Evolutionary conservation across 1,140 invertebrate species (phyloP).

Genomic region (Stegodyphus dumicola): DNA sequence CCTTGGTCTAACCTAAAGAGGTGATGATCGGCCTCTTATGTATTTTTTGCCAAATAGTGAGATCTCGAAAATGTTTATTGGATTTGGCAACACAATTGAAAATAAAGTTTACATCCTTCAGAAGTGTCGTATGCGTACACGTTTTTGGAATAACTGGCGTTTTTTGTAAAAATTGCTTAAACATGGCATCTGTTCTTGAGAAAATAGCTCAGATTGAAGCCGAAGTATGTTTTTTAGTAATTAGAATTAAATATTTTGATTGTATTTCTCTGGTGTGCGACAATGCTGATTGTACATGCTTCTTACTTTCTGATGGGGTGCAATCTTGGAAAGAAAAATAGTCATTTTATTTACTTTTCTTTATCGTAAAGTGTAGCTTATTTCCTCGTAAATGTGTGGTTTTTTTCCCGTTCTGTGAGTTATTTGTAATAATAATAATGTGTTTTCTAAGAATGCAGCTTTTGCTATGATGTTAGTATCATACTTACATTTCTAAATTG

Average conservation of each 20-base stretch:
- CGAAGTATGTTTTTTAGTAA: constrained; percentile 79
- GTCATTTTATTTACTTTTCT: too few species aligned
- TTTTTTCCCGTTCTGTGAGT: not conserved
- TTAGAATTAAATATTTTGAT: constrained; percentile 20
- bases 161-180: constrained; percentile 62
- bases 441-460: not conserved
- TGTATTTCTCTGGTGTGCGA: not conserved
- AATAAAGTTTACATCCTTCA: too few species aligned
- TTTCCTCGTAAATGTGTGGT: constrained; percentile 6
- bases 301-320: not conserved
- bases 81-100: too few species aligned
- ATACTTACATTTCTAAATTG: too few species aligned
- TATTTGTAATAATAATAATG: not conserved
- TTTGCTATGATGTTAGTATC: too few species aligned
- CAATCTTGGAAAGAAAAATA: not conserved
- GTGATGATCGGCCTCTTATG: too few species aligned
- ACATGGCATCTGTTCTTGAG: constrained; percentile 92
- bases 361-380: too few species aligned
- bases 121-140: too few species aligned
- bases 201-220: constrained; percentile 97
- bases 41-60: too few species aligned
- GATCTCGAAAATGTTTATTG: too few species aligned
- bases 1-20: too few species aligned
- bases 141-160: too few species aligned
- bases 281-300: not conserved